phyloP scores from a whole-genome alignment of 2,888 invertebrate species.

The Candidula unifasciata region DNA sequence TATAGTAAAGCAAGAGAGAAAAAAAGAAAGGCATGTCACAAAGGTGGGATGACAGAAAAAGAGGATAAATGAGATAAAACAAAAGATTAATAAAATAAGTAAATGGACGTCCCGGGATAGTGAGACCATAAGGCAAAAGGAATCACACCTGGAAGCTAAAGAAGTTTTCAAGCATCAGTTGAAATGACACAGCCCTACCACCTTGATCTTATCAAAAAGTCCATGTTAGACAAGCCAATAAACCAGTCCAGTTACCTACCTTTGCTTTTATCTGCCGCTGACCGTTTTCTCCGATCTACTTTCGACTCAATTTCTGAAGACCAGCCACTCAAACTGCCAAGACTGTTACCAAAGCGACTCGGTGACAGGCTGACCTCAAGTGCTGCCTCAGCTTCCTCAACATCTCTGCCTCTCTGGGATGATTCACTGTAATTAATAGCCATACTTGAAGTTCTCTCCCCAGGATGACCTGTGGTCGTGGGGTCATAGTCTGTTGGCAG shows the following conservation, averaged over 20 bases:
- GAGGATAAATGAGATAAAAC: no score
- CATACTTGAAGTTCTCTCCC: neutral
- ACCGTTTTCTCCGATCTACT: neutral
- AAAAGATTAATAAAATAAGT: no score
- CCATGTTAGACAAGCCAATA: no score
- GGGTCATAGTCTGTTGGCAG: neutral
- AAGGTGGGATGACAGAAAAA: no score
- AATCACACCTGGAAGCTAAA: no score
- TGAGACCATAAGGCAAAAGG: no score
- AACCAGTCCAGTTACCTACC: neutral
- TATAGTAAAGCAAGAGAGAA: no score
- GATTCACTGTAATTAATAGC: neutral
- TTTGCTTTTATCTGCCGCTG: conserved; percentile 4
- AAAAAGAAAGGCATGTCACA: no score
- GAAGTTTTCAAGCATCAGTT: no score
- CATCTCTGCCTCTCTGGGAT: neutral
- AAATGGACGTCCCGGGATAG: no score
- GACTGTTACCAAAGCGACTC: conserved; percentile 65
- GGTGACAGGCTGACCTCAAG: conserved; percentile 7
- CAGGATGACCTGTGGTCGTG: neutral
- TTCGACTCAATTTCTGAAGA: conserved; percentile 66
- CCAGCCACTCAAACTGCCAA: conserved; percentile 69
- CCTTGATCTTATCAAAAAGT: no score
- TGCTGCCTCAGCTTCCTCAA: neutral
- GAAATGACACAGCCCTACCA: no score